phyloP scores from a whole-genome alignment of 2,113 vertebrate genomes.

The Aplodontia rufa region DNA sequence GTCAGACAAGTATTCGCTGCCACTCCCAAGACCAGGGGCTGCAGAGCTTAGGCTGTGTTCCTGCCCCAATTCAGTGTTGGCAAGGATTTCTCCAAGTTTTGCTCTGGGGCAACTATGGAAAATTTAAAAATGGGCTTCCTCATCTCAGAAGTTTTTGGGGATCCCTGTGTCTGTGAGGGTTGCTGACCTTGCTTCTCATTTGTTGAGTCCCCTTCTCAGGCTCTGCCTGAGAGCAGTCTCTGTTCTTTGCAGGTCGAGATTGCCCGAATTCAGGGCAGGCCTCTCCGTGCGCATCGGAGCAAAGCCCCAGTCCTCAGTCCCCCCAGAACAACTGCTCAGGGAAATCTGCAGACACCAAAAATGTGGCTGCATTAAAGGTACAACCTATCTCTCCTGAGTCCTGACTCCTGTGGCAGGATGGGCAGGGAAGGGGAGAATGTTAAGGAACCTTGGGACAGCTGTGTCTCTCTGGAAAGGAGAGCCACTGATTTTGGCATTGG shows the following conservation, averaged over 20 bases:
- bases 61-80: background rate
- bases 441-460: background rate
- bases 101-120: background rate
- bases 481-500: background rate
- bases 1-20: background rate
- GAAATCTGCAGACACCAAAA: constrained; percentile 87
- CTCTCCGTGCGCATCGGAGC: constrained; percentile 91
- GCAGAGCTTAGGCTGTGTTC: background rate
- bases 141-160: background rate
- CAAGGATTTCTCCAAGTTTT: background rate
- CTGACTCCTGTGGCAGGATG: background rate
- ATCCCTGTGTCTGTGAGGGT: background rate
- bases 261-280: constrained; percentile 89
- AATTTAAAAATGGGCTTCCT: background rate
- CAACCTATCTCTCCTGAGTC: background rate
- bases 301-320: constrained; percentile 93
- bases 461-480: background rate
- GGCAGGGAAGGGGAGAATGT: too few relatives aligned
- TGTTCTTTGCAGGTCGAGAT: constrained; percentile 83
- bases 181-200: background rate
- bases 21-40: background rate
- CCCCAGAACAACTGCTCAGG: constrained; percentile 89
- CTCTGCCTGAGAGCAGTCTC: background rate
- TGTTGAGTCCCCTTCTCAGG: too few relatives aligned
- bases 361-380: constrained; percentile 84